phyloP scores from a whole-genome alignment of 2,113 vertebrate species.

The Calyptommatus sinebrachiatus region DNA sequence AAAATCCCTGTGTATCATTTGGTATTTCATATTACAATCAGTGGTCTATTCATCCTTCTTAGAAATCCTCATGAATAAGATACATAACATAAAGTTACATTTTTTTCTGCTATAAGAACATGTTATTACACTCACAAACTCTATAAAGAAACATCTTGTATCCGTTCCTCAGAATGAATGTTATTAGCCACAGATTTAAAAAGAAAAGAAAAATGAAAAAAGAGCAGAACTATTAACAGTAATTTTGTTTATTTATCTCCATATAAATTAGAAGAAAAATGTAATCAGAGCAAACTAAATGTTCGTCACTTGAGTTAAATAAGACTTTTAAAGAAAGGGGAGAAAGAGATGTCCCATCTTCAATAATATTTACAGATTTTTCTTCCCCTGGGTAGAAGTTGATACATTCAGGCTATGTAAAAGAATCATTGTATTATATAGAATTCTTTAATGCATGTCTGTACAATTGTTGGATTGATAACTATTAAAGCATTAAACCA shows the following conservation, averaged over 20 bases:
- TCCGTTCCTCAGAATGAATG: constrained; percentile 28
- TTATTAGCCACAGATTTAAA: constrained; percentile 46
- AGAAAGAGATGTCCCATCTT: background rate
- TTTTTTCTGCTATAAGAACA: constrained; percentile 52
- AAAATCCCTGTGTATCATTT: constrained; percentile 58
- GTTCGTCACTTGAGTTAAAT: constrained; percentile 11
- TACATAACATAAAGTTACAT: constrained; percentile 54
- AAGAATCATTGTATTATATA: background rate
- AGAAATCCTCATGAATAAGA: constrained; percentile 62
- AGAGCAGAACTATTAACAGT: constrained; percentile 44
- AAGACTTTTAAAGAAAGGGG: constrained; percentile 13
- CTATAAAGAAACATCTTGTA: constrained; percentile 43
- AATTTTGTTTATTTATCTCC: constrained; percentile 42
- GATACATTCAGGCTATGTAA: background rate
- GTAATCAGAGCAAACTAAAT: constrained; percentile 33
- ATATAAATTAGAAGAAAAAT: constrained; percentile 39
- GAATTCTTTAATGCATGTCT: constrained; percentile 11
- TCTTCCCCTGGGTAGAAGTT: background rate
- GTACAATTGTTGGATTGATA: background rate
- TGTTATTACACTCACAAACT: constrained; percentile 55
- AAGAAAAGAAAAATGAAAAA: constrained; percentile 31
- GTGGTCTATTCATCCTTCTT: constrained; percentile 62
- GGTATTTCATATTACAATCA: constrained; percentile 68
- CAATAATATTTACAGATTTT: background rate
- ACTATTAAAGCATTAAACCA: background rate